Evolutionary conservation across 2,113 vertebrate genomes (phyloP).

Genomic region (Centropus bengalensis): DNA sequence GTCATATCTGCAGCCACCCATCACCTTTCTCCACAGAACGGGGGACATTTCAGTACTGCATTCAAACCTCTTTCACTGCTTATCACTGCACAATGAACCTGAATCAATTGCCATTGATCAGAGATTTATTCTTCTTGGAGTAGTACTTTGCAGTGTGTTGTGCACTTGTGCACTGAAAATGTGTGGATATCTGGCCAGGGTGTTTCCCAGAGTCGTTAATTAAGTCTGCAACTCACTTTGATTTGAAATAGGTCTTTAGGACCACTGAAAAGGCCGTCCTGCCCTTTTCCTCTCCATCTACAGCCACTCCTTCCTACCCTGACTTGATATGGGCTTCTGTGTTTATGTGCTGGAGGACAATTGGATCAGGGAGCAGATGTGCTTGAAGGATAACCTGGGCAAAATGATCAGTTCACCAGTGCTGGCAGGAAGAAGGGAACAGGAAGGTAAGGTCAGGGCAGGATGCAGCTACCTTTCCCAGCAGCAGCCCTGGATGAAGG

Average conservation of each 20-base stretch:
- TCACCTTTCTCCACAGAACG: background rate
- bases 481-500: background rate
- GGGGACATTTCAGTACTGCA: background rate
- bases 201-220: background rate
- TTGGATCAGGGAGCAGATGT: accelerated
- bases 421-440: background rate
- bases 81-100: background rate
- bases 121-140: background rate
- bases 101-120: background rate
- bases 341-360: background rate
- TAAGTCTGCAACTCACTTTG: background rate
- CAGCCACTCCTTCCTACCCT: accelerated
- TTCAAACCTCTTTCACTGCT: background rate
- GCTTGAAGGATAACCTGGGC: background rate
- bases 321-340: background rate
- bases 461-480: background rate
- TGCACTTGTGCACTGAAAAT: background rate
- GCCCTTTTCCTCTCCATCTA: background rate
- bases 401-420: background rate
- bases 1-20: background rate
- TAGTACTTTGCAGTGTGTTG: background rate
- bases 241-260: background rate
- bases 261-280: background rate
- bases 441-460: background rate
- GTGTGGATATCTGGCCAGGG: background rate